Conservation (phyloP, 1,140 invertebrate species). For the Latrodectus geometricus region DNA sequence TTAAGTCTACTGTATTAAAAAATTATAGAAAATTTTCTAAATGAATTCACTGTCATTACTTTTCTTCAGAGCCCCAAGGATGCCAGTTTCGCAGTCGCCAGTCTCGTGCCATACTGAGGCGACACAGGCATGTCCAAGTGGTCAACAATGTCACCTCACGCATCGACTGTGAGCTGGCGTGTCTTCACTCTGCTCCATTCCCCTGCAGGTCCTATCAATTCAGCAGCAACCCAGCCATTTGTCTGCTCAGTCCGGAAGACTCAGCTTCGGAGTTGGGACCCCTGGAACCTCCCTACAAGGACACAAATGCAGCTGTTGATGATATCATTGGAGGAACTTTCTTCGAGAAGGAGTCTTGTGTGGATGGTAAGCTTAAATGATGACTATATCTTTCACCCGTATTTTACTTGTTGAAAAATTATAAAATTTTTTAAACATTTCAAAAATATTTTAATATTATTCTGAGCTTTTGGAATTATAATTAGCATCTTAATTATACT, state of each 20-base stretch:
- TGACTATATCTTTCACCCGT: too few relatives aligned
- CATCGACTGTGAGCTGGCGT: slow-evolving; percentile 19
- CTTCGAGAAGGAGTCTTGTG: slow-evolving; percentile 55
- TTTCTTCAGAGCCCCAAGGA: slow-evolving; percentile 29
- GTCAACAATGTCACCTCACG: slow-evolving; percentile 18
- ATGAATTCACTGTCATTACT: too few relatives aligned
- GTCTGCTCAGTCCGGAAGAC: slow-evolving; percentile 60
- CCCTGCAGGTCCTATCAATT: slow-evolving; percentile 53
- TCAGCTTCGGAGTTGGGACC: slow-evolving; percentile 22
- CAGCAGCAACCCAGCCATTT: neutral
- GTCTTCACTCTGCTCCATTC: slow-evolving; percentile 38
- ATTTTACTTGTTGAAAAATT: neutral
- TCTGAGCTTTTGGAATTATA: too few relatives aligned
- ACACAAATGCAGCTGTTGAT: neutral
- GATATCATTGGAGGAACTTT: neutral
- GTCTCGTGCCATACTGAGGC: neutral
- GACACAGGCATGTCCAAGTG: slow-evolving; percentile 36
- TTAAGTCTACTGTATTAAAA: too few relatives aligned
- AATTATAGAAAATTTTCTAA: too few relatives aligned
- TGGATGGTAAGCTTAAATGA: slow-evolving; percentile 30
- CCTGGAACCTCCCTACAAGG: neutral
- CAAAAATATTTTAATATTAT: too few relatives aligned
- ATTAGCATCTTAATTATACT: too few relatives aligned
- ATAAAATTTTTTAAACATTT: too few relatives aligned
- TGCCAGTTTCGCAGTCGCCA: slow-evolving; percentile 38